A percentile compares a stretch with the other conserved stretches of the same genome.
Evolutionary conservation across 1,140 invertebrate species (phyloP).

Genomic region (Cydia strobilella): DNA sequence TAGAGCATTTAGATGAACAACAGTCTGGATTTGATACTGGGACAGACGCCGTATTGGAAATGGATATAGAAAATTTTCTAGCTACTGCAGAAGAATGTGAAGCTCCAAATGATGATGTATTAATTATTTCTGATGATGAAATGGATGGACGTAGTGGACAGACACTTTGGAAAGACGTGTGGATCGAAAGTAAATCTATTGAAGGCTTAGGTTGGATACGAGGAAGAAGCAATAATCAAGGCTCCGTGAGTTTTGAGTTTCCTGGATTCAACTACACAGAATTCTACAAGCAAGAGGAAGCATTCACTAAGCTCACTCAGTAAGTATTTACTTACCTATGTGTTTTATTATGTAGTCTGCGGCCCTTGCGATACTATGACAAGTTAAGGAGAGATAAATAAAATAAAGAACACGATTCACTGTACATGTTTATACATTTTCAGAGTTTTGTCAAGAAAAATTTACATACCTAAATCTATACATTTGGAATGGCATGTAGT

Average conservation of each 20-base stretch:
- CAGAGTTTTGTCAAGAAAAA: constrained; percentile 58
- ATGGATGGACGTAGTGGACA: constrained; percentile 36
- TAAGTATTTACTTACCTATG: constrained; percentile 58
- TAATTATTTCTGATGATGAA: constrained; percentile 66
- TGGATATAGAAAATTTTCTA: constrained; percentile 60
- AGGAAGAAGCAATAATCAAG: constrained; percentile 47
- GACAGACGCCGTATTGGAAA: constrained; percentile 32
- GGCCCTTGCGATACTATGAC: not conserved
- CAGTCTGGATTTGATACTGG: not conserved
- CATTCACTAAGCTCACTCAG: constrained; percentile 63
- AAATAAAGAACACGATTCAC: too few relatives aligned
- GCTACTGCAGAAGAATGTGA: constrained; percentile 40
- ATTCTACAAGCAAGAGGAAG: constrained; percentile 59
- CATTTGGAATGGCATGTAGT: constrained; percentile 52
- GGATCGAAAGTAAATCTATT: constrained; percentile 56
- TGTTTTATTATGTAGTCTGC: constrained; percentile 17
- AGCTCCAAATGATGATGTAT: constrained; percentile 43
- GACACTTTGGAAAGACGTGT: constrained; percentile 47
- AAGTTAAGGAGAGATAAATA: too few relatives aligned
- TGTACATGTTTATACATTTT: constrained; percentile 37
- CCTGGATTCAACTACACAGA: constrained; percentile 63
- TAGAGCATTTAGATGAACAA: not conserved
- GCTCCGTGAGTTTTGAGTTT: constrained; percentile 63
- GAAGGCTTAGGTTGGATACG: constrained; percentile 57
- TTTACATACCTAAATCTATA: constrained; percentile 52